A percentile compares a stretch with the other conserved stretches of the same genome.
These are phyloP conservation scores for Marcusenius ussheri DNA, from an alignment of 2,113 vertebrate genomes.

Conservation along the genomic window DNA sequence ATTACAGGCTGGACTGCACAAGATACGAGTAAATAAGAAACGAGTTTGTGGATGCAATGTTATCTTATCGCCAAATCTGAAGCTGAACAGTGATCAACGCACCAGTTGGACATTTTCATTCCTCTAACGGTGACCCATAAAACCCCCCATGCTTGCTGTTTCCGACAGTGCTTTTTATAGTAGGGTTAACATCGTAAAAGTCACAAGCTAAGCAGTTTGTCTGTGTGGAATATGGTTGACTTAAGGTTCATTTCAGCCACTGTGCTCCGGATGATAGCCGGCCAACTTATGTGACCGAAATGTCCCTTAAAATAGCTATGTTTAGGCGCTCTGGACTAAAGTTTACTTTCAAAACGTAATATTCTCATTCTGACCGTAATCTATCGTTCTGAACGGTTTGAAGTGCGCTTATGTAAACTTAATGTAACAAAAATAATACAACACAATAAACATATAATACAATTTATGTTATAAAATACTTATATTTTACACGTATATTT, in stretches of 20 bases:
- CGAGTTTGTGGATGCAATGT: not conserved
- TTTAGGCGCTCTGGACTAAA: not conserved
- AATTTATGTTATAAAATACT: not conserved
- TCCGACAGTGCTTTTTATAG: not conserved
- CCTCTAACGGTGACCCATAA: not conserved
- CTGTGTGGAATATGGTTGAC: not conserved
- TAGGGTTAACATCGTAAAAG: not conserved
- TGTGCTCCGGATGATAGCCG: not conserved
- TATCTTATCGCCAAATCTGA: not conserved
- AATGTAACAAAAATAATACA: not conserved
- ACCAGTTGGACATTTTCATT: too few species aligned
- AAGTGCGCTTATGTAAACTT: not conserved
- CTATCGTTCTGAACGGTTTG: not conserved
- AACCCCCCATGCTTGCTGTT: not conserved
- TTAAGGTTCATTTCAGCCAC: not conserved
- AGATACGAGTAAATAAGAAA: not conserved
- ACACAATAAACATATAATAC: not conserved
- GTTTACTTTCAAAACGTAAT: not conserved
- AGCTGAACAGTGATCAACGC: not conserved
- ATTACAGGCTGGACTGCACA: not conserved
- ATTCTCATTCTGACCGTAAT: not conserved
- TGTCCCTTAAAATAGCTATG: not conserved
- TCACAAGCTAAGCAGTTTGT: not conserved
- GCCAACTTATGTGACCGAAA: not conserved
- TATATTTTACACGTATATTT: not conserved